Base-by-base conservation (phyloP, 1,140 invertebrate genomes). In the Atta cephalotes region DNA sequence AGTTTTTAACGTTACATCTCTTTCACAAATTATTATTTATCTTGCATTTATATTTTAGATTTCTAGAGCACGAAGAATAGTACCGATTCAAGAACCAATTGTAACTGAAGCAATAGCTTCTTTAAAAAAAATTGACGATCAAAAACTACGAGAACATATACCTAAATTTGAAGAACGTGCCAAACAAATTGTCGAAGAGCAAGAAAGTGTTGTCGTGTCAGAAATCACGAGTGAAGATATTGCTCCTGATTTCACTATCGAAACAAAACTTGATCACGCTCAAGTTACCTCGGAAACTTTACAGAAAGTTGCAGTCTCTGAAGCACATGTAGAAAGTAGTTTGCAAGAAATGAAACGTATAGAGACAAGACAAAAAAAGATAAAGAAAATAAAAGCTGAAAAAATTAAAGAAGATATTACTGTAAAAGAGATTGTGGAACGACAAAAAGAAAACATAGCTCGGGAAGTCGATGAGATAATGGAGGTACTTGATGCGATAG, bases 391-490 rank as follows among this genome's bases (percentile, higher is more conserved):
- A 74, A 96, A 96, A 80, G 93, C 91, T 31, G 92, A 93, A 6
- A 93, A 93, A 3, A 91, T 95, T 16, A 94, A 94, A 18, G 95
- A 96, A 92, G 93, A 91, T 12, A 25, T 95, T 0, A 94, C 93
- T 16, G 92, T 96, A 3, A 95, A 96, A 81, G 93, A 96, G 87
- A 94, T 96, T 21, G 96, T 96, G 62, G 95, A 96, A 87, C 95
- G 96, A 91, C 94, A 96, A 25, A 95, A 96, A 87, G 96, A 96
- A 87, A 95, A 96, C 60, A 96, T 97, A 92, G 96, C 96, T 25
- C 96, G 96, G 60, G 97, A 98, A 95, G 96, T 98, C 25, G 96
- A 97, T 89, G 96, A 98, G 93, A 95, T 97, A 35, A 95, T 98
- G 86, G 96, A 98, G 91, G 95, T 97, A 1, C 96, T 98, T 9